These are phyloP conservation scores for Euplexia lucipara DNA, from an alignment of 2,888 invertebrate species.

Conservation along the genomic window DNA sequence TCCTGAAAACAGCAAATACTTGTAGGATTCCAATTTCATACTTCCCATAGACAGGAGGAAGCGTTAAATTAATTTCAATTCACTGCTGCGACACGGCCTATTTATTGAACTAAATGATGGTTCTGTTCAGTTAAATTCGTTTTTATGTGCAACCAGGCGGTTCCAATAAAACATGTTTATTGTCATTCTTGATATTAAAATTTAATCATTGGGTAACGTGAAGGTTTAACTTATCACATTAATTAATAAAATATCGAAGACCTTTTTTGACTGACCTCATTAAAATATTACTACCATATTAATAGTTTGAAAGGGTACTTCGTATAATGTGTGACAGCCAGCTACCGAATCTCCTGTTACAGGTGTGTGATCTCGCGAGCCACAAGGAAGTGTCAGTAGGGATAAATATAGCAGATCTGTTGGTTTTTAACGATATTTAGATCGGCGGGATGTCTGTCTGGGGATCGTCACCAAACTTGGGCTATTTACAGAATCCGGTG, in stretches of 20 bases:
- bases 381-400: slow-evolving; percentile 34
- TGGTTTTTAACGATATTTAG: slow-evolving; percentile 57
- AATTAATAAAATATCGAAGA: too few species aligned
- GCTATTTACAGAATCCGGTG: slow-evolving; percentile 53
- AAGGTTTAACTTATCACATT: too few species aligned
- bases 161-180: not conserved
- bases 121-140: slow-evolving; percentile 51
- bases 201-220: too few species aligned
- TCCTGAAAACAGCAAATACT: too few species aligned
- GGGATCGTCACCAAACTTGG: slow-evolving; percentile 54
- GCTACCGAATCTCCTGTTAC: not conserved
- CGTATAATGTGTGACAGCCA: not conserved
- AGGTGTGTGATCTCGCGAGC: slow-evolving; percentile 14
- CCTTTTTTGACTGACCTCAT: too few species aligned
- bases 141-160: slow-evolving; percentile 11
- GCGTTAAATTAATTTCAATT: not conserved
- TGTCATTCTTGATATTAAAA: slow-evolving; percentile 3
- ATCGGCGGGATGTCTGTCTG: slow-evolving; percentile 63
- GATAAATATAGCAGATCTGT: slow-evolving; percentile 45
- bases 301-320: too few species aligned
- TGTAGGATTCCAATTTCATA: too few species aligned
- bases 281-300: too few species aligned
- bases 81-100: slow-evolving; percentile 27
- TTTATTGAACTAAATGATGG: slow-evolving; percentile 67
- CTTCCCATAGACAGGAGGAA: too few species aligned